Percentiles rank a stretch among this genome's conserved stretches.
These are phyloP conservation scores for Cryptops parisi DNA, from an alignment of 2,888 invertebrate genomes.

Conservation along the genomic window DNA sequence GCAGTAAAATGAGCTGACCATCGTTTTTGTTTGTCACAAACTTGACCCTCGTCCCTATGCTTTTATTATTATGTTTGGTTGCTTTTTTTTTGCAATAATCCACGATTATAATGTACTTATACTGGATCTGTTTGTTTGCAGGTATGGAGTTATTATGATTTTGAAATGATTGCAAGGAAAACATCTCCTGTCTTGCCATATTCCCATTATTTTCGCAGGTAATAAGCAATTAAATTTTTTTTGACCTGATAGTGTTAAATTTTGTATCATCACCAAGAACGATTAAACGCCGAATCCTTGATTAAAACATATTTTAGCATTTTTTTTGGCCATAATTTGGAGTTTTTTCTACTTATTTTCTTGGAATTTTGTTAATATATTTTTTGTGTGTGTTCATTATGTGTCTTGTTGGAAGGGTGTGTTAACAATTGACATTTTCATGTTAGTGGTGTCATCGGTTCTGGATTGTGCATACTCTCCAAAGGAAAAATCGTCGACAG, in stretches of 20 bases:
- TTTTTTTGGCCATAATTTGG: too few relatives aligned
- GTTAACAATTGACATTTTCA: conserved; percentile 21
- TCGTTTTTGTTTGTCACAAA: too few relatives aligned
- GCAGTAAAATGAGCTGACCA: too few relatives aligned
- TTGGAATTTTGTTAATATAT: conserved; percentile 1
- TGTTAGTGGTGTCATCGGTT: conserved; percentile 76
- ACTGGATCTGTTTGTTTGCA: conserved; percentile 20
- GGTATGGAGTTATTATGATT: conserved; percentile 79
- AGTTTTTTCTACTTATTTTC: neutral
- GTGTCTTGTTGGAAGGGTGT: neutral
- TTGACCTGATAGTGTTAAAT: too few relatives aligned
- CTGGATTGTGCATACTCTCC: conserved; percentile 76
- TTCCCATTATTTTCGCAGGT: conserved; percentile 89
- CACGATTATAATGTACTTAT: neutral
- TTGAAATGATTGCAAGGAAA: conserved; percentile 50
- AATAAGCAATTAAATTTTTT: neutral
- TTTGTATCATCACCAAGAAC: too few relatives aligned
- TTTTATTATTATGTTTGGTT: neutral
- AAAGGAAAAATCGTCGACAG: conserved; percentile 69
- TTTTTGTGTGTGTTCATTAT: neutral
- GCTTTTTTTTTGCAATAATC: neutral
- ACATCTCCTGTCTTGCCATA: conserved; percentile 51
- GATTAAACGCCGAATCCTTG: too few relatives aligned
- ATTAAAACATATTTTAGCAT: neutral
- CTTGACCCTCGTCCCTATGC: neutral